Conservation (phyloP, 2,888 invertebrate species). For the Cephus rjabovi region DNA sequence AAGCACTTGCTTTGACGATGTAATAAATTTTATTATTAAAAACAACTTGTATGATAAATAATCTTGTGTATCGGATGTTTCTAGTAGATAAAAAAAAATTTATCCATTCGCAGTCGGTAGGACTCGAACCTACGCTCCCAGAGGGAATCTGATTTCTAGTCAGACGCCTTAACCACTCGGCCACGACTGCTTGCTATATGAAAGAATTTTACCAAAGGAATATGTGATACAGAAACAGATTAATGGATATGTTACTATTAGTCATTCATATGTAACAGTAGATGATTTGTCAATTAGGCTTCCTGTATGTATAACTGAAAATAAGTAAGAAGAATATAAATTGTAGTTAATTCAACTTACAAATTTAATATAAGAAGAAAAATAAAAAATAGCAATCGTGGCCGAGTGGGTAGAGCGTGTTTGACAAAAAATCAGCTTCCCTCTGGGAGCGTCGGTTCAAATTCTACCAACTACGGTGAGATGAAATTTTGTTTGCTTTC, state of each 20-base stretch:
- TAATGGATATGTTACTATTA: too few relatives aligned
- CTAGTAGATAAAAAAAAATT: background rate
- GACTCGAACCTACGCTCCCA: constrained; percentile 93
- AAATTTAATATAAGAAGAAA: too few relatives aligned
- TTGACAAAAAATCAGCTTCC: constrained; percentile 92
- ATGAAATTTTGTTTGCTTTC: background rate
- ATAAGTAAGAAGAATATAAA: too few relatives aligned
- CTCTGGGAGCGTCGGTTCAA: constrained; percentile 92
- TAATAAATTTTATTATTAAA: background rate
- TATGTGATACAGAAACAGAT: too few relatives aligned
- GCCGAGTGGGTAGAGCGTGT: constrained; percentile 91
- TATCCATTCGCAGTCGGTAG: constrained; percentile 79
- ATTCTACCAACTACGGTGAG: constrained; percentile 83
- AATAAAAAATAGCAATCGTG: constrained; percentile 74
- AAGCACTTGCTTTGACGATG: background rate
- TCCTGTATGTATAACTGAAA: too few relatives aligned
- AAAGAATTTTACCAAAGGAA: too few relatives aligned
- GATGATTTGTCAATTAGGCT: too few relatives aligned
- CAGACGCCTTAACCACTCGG: constrained; percentile 91
- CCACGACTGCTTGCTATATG: constrained; percentile 75
- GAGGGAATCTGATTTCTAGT: constrained; percentile 92
- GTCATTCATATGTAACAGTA: too few relatives aligned
- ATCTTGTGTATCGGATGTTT: background rate
- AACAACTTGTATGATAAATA: background rate
- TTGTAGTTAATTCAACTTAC: too few relatives aligned